Evolutionary conservation across 2,797 vertebrate genomes (phyloP).

Genomic region (Paedocypris micromegethes): DNA sequence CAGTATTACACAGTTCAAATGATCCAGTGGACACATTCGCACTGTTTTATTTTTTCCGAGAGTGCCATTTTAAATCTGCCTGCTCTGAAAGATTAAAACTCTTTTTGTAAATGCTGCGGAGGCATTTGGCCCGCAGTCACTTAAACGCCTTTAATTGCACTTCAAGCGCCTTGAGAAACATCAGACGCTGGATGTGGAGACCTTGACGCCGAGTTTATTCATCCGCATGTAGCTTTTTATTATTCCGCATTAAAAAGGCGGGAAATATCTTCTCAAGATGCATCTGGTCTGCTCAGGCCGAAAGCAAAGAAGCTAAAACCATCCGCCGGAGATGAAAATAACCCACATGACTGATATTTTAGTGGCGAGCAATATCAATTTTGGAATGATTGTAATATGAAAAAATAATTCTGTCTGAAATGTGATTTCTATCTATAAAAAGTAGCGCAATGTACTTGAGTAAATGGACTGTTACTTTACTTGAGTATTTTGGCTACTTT

Average conservation of each 20-base stretch:
- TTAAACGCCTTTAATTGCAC: conserved; percentile 46
- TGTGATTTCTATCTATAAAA: no score
- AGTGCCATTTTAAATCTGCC: conserved; percentile 19
- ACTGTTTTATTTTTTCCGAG: conserved; percentile 2
- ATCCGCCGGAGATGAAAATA: no score
- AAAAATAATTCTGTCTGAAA: no score
- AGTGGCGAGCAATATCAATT: background rate
- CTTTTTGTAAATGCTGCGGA: conserved; percentile 29
- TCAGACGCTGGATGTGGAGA: conserved; percentile 41
- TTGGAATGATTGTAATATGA: no score
- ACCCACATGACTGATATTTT: background rate
- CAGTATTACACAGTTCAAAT: no score
- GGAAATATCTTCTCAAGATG: conserved; percentile 16
- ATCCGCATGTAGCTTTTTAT: conserved; percentile 32
- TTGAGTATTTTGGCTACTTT: no score
- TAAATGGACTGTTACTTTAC: no score
- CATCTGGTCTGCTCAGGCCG: no score
- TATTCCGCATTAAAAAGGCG: conserved; percentile 22
- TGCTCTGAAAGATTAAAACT: conserved; percentile 19
- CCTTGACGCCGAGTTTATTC: conserved; percentile 41
- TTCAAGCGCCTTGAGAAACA: conserved; percentile 45
- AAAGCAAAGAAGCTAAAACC: no score
- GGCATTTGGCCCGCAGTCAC: conserved; percentile 34
- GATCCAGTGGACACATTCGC: no score
- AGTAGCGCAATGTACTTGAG: no score